These are phyloP conservation scores for Mus spicilegus DNA, from an alignment of 2,113 vertebrate species.

Conservation along the genomic window DNA sequence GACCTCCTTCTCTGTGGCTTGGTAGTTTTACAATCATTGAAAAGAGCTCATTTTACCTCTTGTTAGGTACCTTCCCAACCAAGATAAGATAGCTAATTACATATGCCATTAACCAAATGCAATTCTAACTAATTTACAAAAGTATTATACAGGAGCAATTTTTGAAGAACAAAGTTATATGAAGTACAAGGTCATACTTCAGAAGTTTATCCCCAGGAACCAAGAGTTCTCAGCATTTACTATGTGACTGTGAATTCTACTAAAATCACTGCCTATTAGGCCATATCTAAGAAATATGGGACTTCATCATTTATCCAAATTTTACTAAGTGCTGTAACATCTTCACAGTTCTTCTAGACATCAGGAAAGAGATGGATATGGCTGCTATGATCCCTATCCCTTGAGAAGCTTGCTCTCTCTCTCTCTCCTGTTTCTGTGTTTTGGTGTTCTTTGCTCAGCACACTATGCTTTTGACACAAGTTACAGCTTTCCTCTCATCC, in stretches of 20 bases:
- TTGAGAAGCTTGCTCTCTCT: not conserved
- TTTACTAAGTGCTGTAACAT: no score
- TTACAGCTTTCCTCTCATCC: no score
- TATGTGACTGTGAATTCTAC: not conserved
- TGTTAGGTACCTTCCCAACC: slow-evolving; percentile 77
- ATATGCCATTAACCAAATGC: slow-evolving; percentile 77
- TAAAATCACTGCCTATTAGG: not conserved
- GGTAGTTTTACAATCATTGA: slow-evolving; percentile 70
- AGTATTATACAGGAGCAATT: slow-evolving; percentile 63
- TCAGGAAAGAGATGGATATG: not conserved
- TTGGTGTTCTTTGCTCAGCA: no score
- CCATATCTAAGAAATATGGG: not conserved
- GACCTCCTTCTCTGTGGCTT: slow-evolving; percentile 72
- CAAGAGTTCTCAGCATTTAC: slow-evolving; percentile 52
- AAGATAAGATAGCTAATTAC: slow-evolving; percentile 78
- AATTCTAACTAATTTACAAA: slow-evolving; percentile 77
- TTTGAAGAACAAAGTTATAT: slow-evolving; percentile 72
- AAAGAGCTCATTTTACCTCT: slow-evolving; percentile 79
- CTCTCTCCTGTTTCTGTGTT: not conserved
- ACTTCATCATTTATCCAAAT: not conserved
- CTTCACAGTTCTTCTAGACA: not conserved
- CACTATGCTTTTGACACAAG: not conserved
- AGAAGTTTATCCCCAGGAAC: slow-evolving; percentile 43
- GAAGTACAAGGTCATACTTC: slow-evolving; percentile 59
- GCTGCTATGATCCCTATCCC: not conserved